Conservation (phyloP, 2,113 vertebrate genomes). For the Phalacrocorax brasilianus region DNA sequence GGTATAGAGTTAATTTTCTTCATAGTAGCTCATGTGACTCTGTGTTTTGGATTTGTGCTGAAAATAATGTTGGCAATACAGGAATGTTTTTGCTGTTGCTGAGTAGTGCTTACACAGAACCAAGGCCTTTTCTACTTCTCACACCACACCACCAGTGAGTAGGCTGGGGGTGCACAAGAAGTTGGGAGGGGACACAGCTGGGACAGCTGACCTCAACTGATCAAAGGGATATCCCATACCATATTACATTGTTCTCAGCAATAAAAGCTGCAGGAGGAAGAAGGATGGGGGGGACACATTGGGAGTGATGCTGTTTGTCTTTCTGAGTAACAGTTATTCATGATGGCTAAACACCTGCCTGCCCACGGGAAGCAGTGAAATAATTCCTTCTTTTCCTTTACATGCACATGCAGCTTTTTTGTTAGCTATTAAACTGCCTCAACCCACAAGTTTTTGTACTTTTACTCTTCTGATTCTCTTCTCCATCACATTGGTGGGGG, state of each 20-base stretch:
- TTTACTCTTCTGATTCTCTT: neutral
- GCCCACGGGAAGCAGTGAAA: rapidly evolving
- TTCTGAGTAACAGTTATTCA: rapidly evolving
- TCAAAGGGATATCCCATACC: neutral
- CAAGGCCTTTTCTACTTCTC: neutral
- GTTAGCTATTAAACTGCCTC: neutral
- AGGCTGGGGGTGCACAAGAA: neutral
- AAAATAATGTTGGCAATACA: neutral
- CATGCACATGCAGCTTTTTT: rapidly evolving
- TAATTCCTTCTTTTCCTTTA: neutral
- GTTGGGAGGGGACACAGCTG: neutral
- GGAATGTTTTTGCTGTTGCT: neutral
- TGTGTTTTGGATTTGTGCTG: neutral
- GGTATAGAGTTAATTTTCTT: neutral
- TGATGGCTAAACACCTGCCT: neutral
- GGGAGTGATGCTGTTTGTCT: neutral
- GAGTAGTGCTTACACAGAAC: neutral
- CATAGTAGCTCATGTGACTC: neutral
- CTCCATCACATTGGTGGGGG: no score
- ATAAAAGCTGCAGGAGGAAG: neutral
- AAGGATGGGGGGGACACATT: rapidly evolving
- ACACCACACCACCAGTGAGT: rapidly evolving
- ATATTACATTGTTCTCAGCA: neutral
- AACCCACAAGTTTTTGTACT: rapidly evolving
- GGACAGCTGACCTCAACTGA: no score